Percentiles rank a stretch among this genome's conserved stretches.
These are phyloP conservation scores for Coelinius sp. DNA, from an alignment of 2,888 invertebrate species.

Conservation along the genomic window DNA sequence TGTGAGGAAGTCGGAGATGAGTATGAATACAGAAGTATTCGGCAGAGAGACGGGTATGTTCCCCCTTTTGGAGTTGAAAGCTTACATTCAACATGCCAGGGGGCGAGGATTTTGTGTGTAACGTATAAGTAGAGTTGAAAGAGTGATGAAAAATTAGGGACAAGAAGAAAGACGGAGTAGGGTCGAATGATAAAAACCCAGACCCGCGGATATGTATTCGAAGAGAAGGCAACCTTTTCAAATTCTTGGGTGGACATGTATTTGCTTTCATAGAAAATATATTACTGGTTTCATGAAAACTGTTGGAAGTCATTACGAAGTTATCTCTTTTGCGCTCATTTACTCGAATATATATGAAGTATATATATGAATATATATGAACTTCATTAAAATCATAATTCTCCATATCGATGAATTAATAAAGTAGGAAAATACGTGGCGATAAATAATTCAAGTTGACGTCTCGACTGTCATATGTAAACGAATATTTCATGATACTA, in stretches of 20 bases:
- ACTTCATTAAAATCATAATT: too few relatives aligned
- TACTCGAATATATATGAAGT: too few relatives aligned
- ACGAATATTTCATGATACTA: too few relatives aligned
- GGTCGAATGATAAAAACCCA: background rate
- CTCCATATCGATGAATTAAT: too few relatives aligned
- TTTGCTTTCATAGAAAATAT: background rate
- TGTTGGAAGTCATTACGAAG: background rate
- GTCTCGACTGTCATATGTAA: too few relatives aligned
- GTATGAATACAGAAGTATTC: background rate
- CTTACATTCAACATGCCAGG: background rate
- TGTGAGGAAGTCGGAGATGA: background rate
- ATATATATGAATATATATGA: too few relatives aligned
- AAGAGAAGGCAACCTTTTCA: background rate
- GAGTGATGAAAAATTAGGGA: conserved; percentile 8
- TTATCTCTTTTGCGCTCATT: background rate
- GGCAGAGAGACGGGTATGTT: background rate
- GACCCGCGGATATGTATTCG: conserved; percentile 6
- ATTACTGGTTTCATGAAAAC: background rate
- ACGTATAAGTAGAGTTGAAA: conserved; percentile 1
- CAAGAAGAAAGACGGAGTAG: background rate
- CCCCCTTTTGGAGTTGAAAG: background rate
- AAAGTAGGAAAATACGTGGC: too few relatives aligned
- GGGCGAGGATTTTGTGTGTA: background rate
- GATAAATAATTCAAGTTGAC: too few relatives aligned
- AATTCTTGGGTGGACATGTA: background rate